Percentiles rank a stretch among this genome's conserved stretches.
These are phyloP conservation scores for Pipistrellus nathusii DNA, from an alignment of 2,797 vertebrate species.

Conservation along the genomic window DNA sequence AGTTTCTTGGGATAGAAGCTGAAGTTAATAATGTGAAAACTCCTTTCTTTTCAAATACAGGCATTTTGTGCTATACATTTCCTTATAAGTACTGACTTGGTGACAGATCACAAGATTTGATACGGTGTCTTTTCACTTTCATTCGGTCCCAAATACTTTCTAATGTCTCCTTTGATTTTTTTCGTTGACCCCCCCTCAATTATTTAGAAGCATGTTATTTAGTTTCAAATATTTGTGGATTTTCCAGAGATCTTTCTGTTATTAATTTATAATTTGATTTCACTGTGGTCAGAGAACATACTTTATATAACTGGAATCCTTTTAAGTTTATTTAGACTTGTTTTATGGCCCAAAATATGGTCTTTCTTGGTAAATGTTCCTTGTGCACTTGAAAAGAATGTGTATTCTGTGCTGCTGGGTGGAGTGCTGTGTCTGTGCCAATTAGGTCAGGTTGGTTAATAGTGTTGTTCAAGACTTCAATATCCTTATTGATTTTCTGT, in stretches of 20 bases:
- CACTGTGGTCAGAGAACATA: conserved; percentile 66
- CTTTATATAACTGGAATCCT: conserved; percentile 66
- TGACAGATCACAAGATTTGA: conserved; percentile 18
- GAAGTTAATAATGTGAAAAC: conserved; percentile 31
- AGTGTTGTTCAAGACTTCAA: conserved; percentile 39
- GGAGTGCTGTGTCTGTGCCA: conserved; percentile 49
- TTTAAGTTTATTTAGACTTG: conserved; percentile 76
- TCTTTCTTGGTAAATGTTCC: conserved; percentile 68
- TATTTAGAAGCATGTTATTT: conserved; percentile 74
- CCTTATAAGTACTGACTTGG: conserved; percentile 27
- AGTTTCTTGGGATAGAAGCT: conserved; percentile 45
- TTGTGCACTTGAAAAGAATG: conserved; percentile 65
- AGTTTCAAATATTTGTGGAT: conserved; percentile 77
- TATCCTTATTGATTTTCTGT: conserved; percentile 52
- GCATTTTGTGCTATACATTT: conserved; percentile 8
- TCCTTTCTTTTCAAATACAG: conserved; percentile 48
- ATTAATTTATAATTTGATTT: conserved; percentile 81
- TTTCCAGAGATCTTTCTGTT: conserved; percentile 78
- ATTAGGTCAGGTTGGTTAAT: conserved; percentile 59
- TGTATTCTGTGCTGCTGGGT: conserved; percentile 66
- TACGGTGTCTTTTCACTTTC: conserved; percentile 57
- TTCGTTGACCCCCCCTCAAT: conserved; percentile 55
- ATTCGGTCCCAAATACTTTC: conserved; percentile 40
- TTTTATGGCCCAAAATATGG: conserved; percentile 64
- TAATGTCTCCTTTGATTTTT: conserved; percentile 57